Evolutionary conservation across 2,888 invertebrate species (phyloP).

Genomic region (Dryadula phaetusa): DNA sequence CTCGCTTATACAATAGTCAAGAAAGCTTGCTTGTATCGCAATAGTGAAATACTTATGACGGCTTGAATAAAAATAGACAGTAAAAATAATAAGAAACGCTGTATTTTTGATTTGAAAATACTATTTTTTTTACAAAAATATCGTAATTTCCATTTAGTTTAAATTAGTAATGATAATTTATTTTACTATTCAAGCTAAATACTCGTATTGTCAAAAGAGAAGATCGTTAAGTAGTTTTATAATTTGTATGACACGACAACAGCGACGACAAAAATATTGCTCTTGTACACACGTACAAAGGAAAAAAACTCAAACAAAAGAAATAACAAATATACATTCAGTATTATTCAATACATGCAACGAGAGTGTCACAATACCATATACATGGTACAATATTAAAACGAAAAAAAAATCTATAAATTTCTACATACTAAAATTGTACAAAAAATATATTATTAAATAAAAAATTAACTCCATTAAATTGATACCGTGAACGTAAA

Average conservation of each 20-base stretch:
- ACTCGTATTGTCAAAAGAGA: conserved; percentile 13
- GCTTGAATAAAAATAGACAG: conserved; percentile 23
- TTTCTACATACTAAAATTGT: no score
- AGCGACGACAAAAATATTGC: neutral
- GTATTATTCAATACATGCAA: neutral
- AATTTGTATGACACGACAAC: conserved; percentile 4
- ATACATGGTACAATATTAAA: neutral
- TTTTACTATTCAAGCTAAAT: conserved; percentile 23
- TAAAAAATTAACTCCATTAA: no score
- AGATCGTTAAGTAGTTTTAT: conserved; percentile 10
- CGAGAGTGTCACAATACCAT: neutral
- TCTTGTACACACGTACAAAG: no score
- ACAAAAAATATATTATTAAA: no score
- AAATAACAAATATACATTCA: no score
- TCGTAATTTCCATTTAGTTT: neutral
- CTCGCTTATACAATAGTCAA: conserved; percentile 31
- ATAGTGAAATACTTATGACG: neutral
- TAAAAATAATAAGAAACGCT: neutral
- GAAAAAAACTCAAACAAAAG: neutral
- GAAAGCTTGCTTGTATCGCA: conserved; percentile 20
- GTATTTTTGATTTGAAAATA: conserved; percentile 6
- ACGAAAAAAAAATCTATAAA: no score
- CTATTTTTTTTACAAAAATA: conserved; percentile 25
- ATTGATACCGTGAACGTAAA: no score
- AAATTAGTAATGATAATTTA: neutral